phyloP scores from a whole-genome alignment of 2,888 invertebrate species.

The Pyrrhia umbra region DNA sequence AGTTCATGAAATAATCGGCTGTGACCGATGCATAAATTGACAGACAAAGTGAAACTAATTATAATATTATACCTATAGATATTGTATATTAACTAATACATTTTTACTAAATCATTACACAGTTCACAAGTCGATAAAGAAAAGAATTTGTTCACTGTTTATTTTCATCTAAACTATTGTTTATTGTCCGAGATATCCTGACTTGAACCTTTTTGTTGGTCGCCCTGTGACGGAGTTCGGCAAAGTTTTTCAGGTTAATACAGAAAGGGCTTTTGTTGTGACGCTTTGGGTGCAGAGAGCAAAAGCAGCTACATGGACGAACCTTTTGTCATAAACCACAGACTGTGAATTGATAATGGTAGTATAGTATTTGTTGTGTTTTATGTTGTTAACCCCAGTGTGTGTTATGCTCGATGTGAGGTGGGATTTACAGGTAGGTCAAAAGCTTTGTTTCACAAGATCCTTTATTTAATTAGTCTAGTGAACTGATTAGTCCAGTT shows the following conservation, averaged over 20 bases:
- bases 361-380: constrained; percentile 76
- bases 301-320: constrained; percentile 76
- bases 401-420: constrained; percentile 42
- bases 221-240: constrained; percentile 58
- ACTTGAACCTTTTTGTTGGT: constrained; percentile 54
- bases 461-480: constrained; percentile 16
- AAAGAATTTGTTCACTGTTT: constrained; percentile 9
- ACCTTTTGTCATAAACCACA: constrained; percentile 82
- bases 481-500: background rate
- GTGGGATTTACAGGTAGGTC: constrained; percentile 19
- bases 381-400: constrained; percentile 55
- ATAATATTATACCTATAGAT: too few species aligned
- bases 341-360: constrained; percentile 85
- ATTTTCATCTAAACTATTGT: constrained; percentile 39
- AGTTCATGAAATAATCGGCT: too few species aligned
- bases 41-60: too few species aligned
- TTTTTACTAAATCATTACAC: background rate
- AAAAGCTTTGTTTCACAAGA: background rate
- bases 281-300: constrained; percentile 69
- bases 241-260: constrained; percentile 72
- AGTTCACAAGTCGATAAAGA: background rate
- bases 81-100: background rate
- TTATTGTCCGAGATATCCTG: constrained; percentile 43
- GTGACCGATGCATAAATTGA: too few species aligned
- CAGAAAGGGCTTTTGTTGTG: constrained; percentile 76